These are phyloP conservation scores for Lampris incognitus DNA, from an alignment of 2,113 vertebrate species.

Conservation along the genomic window DNA sequence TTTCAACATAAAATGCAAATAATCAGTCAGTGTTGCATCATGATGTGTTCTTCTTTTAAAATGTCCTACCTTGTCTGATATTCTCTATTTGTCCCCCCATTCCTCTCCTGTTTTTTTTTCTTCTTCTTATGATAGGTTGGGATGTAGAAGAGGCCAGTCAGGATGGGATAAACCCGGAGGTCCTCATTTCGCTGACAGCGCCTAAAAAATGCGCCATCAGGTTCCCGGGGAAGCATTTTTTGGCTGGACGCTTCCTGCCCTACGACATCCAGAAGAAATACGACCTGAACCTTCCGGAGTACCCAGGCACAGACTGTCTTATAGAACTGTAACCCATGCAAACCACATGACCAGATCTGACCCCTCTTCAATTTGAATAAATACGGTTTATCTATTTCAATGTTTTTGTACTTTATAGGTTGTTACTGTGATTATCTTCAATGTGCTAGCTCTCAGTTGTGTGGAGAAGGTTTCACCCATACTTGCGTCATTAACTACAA, in stretches of 20 bases:
- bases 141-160: constrained; percentile 82
- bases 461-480: constrained; percentile 61
- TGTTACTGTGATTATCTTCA: constrained; percentile 70
- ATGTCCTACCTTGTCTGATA: not conserved
- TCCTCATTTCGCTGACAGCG: constrained; percentile 90
- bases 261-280: constrained; percentile 95
- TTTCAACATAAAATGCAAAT: constrained; percentile 6
- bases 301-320: constrained; percentile 90
- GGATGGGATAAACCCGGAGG: constrained; percentile 89
- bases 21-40: constrained; percentile 2
- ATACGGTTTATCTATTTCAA: constrained; percentile 57
- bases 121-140: constrained; percentile 84
- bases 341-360: constrained; percentile 24
- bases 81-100: not conserved
- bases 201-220: constrained; percentile 89
- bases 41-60: not conserved
- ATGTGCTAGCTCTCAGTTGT: constrained; percentile 57
- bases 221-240: constrained; percentile 93
- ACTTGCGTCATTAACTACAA: constrained; percentile 47
- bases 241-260: constrained; percentile 93
- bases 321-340: constrained; percentile 84
- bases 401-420: constrained; percentile 82
- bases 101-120: not conserved
- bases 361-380: constrained; percentile 53
- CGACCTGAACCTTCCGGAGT: constrained; percentile 89